These are phyloP conservation scores for Notiomystis cincta DNA, from an alignment of 2,113 vertebrate species.

Conservation along the genomic window DNA sequence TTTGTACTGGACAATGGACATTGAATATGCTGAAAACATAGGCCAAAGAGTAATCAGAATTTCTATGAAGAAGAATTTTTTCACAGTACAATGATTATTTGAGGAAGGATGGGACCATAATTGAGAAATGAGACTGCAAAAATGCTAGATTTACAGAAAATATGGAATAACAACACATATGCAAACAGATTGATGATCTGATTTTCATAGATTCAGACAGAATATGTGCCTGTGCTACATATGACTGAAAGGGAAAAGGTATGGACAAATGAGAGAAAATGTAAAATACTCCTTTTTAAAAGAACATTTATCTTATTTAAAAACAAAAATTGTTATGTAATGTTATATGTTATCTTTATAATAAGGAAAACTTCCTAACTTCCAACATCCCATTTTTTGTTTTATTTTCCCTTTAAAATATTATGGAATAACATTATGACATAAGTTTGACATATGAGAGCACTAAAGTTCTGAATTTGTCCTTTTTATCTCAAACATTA, in stretches of 20 bases:
- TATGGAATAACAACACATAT: background rate
- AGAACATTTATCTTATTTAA: background rate
- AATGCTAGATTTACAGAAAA: background rate
- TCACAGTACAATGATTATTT: background rate
- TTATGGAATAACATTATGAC: background rate
- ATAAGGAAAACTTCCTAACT: background rate
- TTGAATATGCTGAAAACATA: background rate
- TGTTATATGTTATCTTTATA: background rate
- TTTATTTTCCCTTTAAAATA: background rate
- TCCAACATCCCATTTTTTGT: background rate
- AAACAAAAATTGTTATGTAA: background rate
- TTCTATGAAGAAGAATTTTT: background rate
- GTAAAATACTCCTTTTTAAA: background rate
- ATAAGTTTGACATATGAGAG: background rate
- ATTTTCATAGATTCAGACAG: background rate
- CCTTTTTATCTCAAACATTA: background rate
- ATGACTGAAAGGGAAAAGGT: background rate
- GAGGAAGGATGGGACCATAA: background rate
- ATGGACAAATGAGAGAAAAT: background rate
- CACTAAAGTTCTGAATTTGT: background rate
- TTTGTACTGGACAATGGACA: background rate
- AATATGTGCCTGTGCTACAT: background rate
- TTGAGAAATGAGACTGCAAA: background rate
- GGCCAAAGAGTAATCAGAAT: background rate
- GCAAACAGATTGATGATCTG: background rate